phyloP scores from a whole-genome alignment of 2,888 invertebrate species.

The Tetropium fuscum region DNA sequence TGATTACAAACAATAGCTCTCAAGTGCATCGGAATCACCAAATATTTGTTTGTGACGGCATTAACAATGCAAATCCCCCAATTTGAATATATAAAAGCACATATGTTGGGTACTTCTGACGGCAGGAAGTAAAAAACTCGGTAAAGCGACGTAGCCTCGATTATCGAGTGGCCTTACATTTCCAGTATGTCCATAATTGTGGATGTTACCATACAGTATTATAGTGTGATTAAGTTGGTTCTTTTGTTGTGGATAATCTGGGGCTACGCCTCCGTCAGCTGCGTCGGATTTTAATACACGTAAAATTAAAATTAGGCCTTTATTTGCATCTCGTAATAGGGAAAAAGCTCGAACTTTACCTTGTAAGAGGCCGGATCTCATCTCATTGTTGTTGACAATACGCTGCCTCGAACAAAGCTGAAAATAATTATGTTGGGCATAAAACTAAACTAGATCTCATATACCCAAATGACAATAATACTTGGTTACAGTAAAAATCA shows the following conservation, averaged over 20 bases:
- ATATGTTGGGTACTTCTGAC: conserved; percentile 11
- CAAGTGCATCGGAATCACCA: not conserved
- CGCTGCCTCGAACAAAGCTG: not conserved
- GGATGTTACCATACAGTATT: conserved; percentile 58
- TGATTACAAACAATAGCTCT: not conserved
- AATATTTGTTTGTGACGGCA: not conserved
- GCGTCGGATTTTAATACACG: conserved; percentile 71
- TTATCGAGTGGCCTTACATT: not conserved
- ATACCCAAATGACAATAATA: too few relatives aligned
- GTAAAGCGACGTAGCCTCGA: conserved; percentile 6
- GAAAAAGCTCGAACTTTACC: conserved; percentile 63
- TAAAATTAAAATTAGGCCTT: conserved; percentile 72
- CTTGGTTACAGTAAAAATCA: too few relatives aligned
- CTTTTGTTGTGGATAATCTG: conserved; percentile 64
- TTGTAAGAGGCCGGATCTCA: conserved; percentile 22
- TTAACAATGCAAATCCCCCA: conserved; percentile 13
- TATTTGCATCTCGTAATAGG: conserved; percentile 73
- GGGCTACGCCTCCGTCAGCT: conserved; percentile 68
- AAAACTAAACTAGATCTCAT: too few relatives aligned
- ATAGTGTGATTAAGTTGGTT: conserved; percentile 62
- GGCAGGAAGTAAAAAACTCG: conserved; percentile 15
- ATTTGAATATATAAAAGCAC: conserved; percentile 19
- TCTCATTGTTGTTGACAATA: conserved; percentile 9
- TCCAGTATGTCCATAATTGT: conserved; percentile 51
- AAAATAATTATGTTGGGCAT: too few relatives aligned